phyloP scores from a whole-genome alignment of 2,797 vertebrate genomes.

The Florisuga fusca region DNA sequence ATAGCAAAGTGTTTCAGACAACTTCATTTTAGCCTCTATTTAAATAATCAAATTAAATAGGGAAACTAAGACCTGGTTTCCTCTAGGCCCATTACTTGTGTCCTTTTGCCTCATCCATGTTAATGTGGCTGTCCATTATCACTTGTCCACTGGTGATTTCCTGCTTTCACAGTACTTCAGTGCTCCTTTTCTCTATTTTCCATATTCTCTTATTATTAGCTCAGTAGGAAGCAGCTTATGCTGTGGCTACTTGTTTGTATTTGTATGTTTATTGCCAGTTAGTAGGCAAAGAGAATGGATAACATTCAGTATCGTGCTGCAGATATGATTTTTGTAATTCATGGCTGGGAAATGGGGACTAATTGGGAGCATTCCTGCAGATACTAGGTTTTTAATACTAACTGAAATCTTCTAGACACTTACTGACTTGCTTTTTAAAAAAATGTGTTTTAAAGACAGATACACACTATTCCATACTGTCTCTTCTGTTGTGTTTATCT shows the following conservation, averaged over 20 bases:
- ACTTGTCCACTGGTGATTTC: background rate
- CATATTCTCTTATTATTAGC: background rate
- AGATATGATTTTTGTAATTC: background rate
- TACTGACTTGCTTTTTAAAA: background rate
- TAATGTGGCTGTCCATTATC: background rate
- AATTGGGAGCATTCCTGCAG: background rate
- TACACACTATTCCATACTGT: slow-evolving; percentile 89
- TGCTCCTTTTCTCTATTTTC: background rate
- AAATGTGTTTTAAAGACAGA: slow-evolving; percentile 77
- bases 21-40: background rate
- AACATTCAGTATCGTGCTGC: background rate
- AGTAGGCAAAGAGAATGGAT: background rate
- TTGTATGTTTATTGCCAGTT: background rate
- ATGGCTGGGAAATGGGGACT: background rate
- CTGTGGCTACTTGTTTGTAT: background rate
- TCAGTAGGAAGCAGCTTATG: background rate
- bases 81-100: background rate
- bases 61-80: background rate
- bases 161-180: background rate
- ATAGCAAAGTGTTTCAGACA: background rate
- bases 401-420: background rate
- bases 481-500: slow-evolving; percentile 90
- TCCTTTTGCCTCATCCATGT: accelerated
- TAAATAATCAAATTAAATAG: background rate
- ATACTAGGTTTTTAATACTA: background rate